A percentile compares a stretch with the other conserved stretches of the same genome.
These are phyloP conservation scores for Eulithis prunata DNA, from an alignment of 2,888 invertebrate species.

Conservation along the genomic window DNA sequence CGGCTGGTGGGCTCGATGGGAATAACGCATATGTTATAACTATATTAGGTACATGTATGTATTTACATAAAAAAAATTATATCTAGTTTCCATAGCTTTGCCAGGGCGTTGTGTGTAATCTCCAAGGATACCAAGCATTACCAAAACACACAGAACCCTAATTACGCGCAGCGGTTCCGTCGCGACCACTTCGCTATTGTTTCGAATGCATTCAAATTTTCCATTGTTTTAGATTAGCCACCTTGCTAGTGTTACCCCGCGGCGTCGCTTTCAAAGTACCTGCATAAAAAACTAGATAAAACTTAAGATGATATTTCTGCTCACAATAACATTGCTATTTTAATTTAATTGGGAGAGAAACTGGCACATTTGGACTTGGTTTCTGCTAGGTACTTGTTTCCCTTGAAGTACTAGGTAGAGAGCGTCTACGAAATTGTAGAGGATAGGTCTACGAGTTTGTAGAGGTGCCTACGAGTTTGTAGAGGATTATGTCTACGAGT, in stretches of 20 bases:
- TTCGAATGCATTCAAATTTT: constrained; percentile 28
- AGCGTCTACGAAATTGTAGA: neutral
- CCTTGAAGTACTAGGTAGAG: too few species aligned
- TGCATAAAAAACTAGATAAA: neutral
- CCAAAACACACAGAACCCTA: constrained; percentile 20
- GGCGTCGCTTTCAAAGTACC: neutral
- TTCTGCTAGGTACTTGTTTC: too few species aligned
- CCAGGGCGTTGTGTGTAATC: too few species aligned
- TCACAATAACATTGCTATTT: too few species aligned
- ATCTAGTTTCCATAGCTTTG: too few species aligned
- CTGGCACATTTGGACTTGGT: too few species aligned
- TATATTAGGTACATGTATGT: too few species aligned
- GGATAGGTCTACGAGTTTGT: neutral
- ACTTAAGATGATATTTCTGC: too few species aligned
- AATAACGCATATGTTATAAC: too few species aligned
- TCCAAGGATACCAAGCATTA: neutral
- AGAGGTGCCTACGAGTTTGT: constrained; percentile 15
- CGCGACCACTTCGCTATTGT: constrained; percentile 24
- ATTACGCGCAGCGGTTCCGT: constrained; percentile 8
- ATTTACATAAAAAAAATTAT: too few species aligned
- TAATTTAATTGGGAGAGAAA: too few species aligned
- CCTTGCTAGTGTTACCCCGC: neutral
- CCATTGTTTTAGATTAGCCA: constrained; percentile 28
- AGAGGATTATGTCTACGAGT: constrained; percentile 8
- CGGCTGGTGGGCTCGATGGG: too few species aligned